phyloP scores from a whole-genome alignment of 2,888 invertebrate species.

The Erebia palarica region DNA sequence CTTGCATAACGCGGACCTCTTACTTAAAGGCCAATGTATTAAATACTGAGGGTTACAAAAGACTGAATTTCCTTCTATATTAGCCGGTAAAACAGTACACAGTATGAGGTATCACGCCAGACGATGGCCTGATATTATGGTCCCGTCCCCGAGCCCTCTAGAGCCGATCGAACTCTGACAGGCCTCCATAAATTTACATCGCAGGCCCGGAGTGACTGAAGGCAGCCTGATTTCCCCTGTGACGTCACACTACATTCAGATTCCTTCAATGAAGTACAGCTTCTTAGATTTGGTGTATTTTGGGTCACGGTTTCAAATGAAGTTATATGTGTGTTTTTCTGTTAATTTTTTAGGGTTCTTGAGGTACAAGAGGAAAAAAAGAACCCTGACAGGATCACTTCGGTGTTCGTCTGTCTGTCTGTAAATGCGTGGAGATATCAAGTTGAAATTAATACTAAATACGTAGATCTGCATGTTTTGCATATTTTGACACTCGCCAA shows the following conservation, averaged over 20 bases:
- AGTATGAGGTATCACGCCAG: constrained; percentile 13
- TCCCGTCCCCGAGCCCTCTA: constrained; percentile 17
- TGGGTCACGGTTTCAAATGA: constrained; percentile 35
- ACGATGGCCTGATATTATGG: constrained; percentile 13
- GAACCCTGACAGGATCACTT: not conserved
- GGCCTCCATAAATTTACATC: constrained; percentile 66
- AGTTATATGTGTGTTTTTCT: not conserved
- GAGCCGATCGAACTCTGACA: constrained; percentile 42
- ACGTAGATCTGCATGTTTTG: too few relatives aligned
- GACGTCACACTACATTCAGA: constrained; percentile 55
- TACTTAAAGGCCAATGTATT: too few relatives aligned
- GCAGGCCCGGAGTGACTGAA: constrained; percentile 52
- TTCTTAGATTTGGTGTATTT: constrained; percentile 37
- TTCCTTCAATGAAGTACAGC: constrained; percentile 49
- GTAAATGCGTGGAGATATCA: not conserved
- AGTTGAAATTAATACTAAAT: too few relatives aligned
- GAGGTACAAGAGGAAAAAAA: too few relatives aligned
- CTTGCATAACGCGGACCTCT: too few relatives aligned
- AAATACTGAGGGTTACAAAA: too few relatives aligned
- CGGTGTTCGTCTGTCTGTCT: not conserved
- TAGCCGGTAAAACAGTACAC: constrained; percentile 23
- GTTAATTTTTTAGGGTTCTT: not conserved
- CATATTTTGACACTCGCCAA: too few relatives aligned
- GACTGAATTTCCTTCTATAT: not conserved
- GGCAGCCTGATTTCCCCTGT: constrained; percentile 64